phyloP scores from a whole-genome alignment of 2,113 vertebrate species.

The Malurus elegans region DNA sequence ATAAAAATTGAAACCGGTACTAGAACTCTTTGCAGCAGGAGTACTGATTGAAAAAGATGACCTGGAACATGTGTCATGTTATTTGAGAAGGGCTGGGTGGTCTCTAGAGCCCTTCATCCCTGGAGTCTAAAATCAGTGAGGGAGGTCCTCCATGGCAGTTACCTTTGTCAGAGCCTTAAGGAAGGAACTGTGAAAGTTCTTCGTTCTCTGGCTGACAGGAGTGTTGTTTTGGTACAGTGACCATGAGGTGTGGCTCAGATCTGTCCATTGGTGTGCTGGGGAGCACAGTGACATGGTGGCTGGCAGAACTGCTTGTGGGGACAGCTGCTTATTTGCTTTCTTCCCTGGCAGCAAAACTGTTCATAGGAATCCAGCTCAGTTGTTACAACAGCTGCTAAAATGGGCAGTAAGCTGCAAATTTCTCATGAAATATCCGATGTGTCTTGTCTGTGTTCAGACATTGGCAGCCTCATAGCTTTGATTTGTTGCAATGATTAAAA shows the following conservation, averaged over 20 bases:
- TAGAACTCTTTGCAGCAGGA: background rate
- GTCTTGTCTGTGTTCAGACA: background rate
- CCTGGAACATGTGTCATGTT: background rate
- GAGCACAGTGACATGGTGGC: background rate
- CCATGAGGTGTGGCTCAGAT: background rate
- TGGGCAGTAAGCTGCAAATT: background rate
- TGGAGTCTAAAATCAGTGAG: accelerated
- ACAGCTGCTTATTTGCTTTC: background rate
- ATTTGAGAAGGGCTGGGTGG: background rate
- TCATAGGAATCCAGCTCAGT: background rate
- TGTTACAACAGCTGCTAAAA: background rate
- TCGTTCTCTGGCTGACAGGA: background rate
- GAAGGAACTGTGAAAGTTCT: background rate
- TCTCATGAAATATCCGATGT: background rate
- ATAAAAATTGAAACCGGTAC: background rate
- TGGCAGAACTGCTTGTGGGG: background rate
- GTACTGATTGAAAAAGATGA: background rate
- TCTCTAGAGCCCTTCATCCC: background rate
- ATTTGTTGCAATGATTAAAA: background rate
- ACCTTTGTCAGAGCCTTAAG: background rate
- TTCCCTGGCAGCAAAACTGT: background rate
- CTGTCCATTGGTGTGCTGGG: background rate
- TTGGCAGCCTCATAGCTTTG: background rate
- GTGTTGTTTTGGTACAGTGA: background rate
- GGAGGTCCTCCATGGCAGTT: background rate